Evolutionary conservation across 2,113 vertebrate genomes (phyloP).

Genomic region (Percina caprodes): DNA sequence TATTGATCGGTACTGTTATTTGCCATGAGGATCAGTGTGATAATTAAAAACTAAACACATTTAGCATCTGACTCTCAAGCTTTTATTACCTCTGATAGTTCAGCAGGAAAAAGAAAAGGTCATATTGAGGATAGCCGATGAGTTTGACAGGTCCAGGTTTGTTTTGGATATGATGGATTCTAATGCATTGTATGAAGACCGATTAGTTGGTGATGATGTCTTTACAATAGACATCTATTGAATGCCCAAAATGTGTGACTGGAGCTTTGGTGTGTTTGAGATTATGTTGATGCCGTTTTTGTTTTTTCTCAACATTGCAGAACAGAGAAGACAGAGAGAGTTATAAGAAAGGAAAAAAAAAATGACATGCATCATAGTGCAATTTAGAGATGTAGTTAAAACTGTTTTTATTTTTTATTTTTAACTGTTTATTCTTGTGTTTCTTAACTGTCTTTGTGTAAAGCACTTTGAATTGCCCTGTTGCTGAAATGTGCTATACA

Average conservation of each 20-base stretch:
- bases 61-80: conserved; percentile 76
- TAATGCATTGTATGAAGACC: conserved; percentile 63
- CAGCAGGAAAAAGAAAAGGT: conserved; percentile 81
- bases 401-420: no score
- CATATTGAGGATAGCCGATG: conserved; percentile 62
- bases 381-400: not conserved
- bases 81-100: conserved; percentile 81
- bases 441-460: no score
- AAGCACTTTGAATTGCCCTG: no score
- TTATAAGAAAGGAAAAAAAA: not conserved
- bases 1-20: conserved; percentile 87
- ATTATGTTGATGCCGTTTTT: not conserved
- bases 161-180: conserved; percentile 74
- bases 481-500: no score
- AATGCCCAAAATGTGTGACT: conserved; percentile 8
- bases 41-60: conserved; percentile 86
- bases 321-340: not conserved
- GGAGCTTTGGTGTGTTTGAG: not conserved
- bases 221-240: conserved; percentile 33
- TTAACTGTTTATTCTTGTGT: no score
- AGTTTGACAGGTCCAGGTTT: conserved; percentile 73
- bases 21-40: conserved; percentile 82
- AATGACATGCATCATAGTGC: not conserved
- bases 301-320: not conserved
- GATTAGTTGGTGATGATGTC: conserved; percentile 62